A percentile compares a stretch with the other conserved stretches of the same genome.
Conservation (phyloP, 2,113 vertebrate genomes). For the Actenoides lindsayi region DNA sequence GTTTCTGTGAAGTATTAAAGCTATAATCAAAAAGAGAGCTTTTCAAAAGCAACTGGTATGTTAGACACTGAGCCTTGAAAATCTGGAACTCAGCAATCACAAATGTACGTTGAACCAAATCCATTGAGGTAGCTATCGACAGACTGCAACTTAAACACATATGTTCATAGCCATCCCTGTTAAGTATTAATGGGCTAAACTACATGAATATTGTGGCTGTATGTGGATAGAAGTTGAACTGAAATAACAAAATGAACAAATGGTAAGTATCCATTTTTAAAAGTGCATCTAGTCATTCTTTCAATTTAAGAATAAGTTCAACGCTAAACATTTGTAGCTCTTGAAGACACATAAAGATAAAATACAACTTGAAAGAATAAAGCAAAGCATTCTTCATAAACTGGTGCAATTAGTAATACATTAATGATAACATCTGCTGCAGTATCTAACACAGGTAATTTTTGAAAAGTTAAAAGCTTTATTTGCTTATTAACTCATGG, state of each 20-base stretch:
- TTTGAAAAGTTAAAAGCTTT: conserved; percentile 44
- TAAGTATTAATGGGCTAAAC: not conserved
- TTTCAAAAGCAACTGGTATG: not conserved
- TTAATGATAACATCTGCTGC: not conserved
- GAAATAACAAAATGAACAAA: not conserved
- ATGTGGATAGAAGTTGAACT: not conserved
- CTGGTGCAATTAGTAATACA: not conserved
- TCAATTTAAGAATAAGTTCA: not conserved
- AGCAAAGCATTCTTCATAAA: conserved; percentile 1
- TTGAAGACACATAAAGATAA: not conserved
- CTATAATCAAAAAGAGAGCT: not conserved
- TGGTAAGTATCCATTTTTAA: not conserved
- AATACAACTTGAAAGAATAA: not conserved
- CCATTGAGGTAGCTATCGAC: not conserved
- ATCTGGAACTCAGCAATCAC: not conserved
- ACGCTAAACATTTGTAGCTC: not conserved
- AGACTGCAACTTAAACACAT: not conserved
- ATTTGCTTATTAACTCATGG: conserved; percentile 25
- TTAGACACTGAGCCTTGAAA: not conserved
- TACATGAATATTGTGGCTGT: not conserved
- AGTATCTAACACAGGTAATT: not conserved
- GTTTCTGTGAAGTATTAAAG: not conserved
- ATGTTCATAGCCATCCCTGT: not conserved
- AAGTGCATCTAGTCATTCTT: not conserved
- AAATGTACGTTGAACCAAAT: not conserved